These are phyloP conservation scores for Nasonia giraulti DNA, from an alignment of 1,140 invertebrate species.

Conservation along the genomic window DNA sequence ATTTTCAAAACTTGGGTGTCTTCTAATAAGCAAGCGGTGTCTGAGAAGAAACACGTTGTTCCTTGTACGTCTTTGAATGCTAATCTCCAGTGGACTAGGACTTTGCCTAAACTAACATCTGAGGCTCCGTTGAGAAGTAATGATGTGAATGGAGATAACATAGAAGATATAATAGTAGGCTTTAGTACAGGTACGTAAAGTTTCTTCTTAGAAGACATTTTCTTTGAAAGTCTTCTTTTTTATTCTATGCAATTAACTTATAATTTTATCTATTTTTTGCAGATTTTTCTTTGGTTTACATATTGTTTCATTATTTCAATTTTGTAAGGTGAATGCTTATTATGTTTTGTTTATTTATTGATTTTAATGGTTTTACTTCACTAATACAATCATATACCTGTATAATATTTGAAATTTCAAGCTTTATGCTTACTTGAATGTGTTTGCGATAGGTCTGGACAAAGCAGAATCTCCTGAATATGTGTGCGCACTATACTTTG, in stretches of 20 bases:
- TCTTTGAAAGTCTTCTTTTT: slow-evolving; percentile 43
- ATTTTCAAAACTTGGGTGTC: slow-evolving; percentile 77
- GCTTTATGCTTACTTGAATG: neutral
- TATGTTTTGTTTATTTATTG: slow-evolving; percentile 32
- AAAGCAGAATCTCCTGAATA: slow-evolving; percentile 63
- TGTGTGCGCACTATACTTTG: slow-evolving; percentile 82
- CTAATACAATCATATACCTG: neutral
- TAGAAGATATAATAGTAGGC: slow-evolving; percentile 86
- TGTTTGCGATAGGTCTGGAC: slow-evolving; percentile 61
- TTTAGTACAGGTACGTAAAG: slow-evolving; percentile 82
- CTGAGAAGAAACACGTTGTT: slow-evolving; percentile 67
- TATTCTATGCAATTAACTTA: slow-evolving; percentile 40
- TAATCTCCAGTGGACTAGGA: slow-evolving; percentile 82
- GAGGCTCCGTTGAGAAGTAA: slow-evolving; percentile 83
- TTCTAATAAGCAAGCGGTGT: slow-evolving; percentile 32
- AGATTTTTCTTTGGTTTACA: slow-evolving; percentile 54
- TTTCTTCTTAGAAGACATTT: neutral
- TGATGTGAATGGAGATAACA: slow-evolving; percentile 84
- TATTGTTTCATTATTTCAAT: slow-evolving; percentile 31
- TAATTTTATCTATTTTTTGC: slow-evolving; percentile 53
- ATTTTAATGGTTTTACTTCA: neutral
- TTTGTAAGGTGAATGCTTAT: slow-evolving; percentile 41
- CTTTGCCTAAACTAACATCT: slow-evolving; percentile 84
- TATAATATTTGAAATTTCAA: slow-evolving; percentile 10
- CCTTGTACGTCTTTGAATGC: slow-evolving; percentile 82